Percentiles rank a stretch among this genome's conserved stretches.
These are phyloP conservation scores for Rhodophaea formosa DNA, from an alignment of 2,888 invertebrate genomes.

Conservation along the genomic window DNA sequence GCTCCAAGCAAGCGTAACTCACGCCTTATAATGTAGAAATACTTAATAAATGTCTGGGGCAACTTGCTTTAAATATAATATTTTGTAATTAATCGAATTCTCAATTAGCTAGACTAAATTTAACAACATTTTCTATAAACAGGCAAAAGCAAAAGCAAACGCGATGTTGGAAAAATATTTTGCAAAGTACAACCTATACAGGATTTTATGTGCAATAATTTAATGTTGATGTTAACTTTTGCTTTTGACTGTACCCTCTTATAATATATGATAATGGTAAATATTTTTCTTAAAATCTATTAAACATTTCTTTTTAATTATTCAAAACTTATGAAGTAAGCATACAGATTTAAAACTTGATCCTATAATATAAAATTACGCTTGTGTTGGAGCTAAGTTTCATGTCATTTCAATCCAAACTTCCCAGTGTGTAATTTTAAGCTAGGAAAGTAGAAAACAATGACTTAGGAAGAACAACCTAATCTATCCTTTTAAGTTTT, in stretches of 20 bases:
- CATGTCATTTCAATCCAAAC: not conserved
- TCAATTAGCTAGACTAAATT: slow-evolving; percentile 9
- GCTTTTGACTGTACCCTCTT: slow-evolving; percentile 4
- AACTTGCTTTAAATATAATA: not conserved
- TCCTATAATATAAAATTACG: slow-evolving; percentile 2
- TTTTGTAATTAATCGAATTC: slow-evolving; percentile 7
- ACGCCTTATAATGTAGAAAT: slow-evolving; percentile 3
- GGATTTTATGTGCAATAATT: not conserved
- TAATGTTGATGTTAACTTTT: not conserved
- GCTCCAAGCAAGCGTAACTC: slow-evolving; percentile 8
- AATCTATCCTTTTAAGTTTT: slow-evolving; percentile 35
- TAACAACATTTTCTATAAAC: slow-evolving; percentile 8
- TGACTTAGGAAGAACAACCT: slow-evolving; percentile 49
- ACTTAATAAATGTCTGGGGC: slow-evolving; percentile 5
- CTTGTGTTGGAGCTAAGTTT: slow-evolving; percentile 11
- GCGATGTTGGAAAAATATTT: not conserved
- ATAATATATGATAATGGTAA: slow-evolving; percentile 6
- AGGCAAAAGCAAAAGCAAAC: not conserved
- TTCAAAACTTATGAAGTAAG: slow-evolving; percentile 5
- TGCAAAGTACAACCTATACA: not conserved
- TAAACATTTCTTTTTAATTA: slow-evolving; percentile 3
- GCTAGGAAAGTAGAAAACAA: slow-evolving; percentile 28
- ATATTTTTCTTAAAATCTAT: slow-evolving; percentile 5
- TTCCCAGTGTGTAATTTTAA: not conserved
- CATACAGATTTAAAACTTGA: slow-evolving; percentile 1